These are phyloP conservation scores for Mamestra configurata DNA, from an alignment of 1,140 invertebrate species.

Conservation along the genomic window DNA sequence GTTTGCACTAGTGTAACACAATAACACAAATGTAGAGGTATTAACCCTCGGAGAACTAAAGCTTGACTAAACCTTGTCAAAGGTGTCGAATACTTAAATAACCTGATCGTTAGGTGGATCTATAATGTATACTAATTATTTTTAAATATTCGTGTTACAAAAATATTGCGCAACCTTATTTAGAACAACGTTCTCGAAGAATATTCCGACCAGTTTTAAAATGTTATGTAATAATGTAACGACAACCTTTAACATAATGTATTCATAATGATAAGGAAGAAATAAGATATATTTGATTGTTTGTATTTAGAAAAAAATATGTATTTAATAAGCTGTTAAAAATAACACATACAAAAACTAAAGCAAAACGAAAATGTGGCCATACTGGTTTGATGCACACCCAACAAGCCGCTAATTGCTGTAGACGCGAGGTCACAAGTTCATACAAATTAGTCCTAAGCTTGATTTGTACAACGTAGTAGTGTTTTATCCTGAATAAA, in stretches of 20 bases:
- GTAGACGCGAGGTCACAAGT: conserved; percentile 47
- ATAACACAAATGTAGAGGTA: conserved; percentile 25
- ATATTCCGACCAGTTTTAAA: conserved; percentile 47
- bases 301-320: neutral
- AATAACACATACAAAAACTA: neutral
- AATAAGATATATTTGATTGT: conserved; percentile 12
- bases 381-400: conserved; percentile 47
- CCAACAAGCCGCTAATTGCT: conserved; percentile 45
- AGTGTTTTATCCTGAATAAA: neutral
- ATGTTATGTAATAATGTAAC: conserved; percentile 53
- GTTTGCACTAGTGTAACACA: conserved; percentile 41
- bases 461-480: conserved; percentile 31
- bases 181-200: conserved; percentile 63
- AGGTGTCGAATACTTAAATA: conserved; percentile 68
- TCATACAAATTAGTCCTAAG: conserved; percentile 44
- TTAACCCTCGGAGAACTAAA: neutral
- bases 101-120: conserved; percentile 50
- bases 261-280: conserved; percentile 14
- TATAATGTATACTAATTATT: conserved; percentile 76
- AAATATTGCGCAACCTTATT: conserved; percentile 68
- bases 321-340: neutral
- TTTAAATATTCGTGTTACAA: conserved; percentile 70
- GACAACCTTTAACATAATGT: conserved; percentile 54
- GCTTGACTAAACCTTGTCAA: conserved; percentile 36
- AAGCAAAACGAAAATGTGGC: conserved; percentile 15